These are phyloP conservation scores for Ochotona princeps DNA, from an alignment of 2,113 vertebrate species.

Conservation along the genomic window DNA sequence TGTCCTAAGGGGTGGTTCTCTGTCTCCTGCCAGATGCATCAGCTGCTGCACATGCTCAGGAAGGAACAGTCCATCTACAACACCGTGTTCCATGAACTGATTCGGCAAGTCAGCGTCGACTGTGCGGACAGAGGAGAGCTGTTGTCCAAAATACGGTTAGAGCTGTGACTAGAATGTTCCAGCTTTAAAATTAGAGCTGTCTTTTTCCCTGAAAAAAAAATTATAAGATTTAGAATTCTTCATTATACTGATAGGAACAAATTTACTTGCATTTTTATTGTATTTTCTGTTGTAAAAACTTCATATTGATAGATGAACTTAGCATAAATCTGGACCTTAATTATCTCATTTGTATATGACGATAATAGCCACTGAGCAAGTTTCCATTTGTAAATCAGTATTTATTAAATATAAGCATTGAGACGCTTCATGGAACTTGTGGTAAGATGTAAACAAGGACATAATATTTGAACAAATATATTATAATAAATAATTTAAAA, in stretches of 20 bases:
- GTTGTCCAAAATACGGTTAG: slow-evolving; percentile 93
- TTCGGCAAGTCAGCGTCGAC: slow-evolving; percentile 93
- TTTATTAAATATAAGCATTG: slow-evolving; percentile 1
- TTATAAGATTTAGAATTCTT: background rate
- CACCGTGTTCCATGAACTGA: slow-evolving; percentile 93
- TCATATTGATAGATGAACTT: background rate
- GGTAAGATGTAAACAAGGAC: slow-evolving; percentile 2
- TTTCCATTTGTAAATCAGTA: background rate
- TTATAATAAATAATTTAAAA: too few species aligned
- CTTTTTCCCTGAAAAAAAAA: too few species aligned
- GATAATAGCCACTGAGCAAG: background rate
- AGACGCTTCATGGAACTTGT: background rate
- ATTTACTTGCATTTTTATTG: background rate
- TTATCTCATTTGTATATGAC: slow-evolving; percentile 25
- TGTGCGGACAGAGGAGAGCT: slow-evolving; percentile 93
- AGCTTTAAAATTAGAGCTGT: background rate
- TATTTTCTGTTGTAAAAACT: background rate
- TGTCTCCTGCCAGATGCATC: slow-evolving; percentile 88
- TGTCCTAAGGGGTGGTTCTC: background rate
- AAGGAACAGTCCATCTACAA: slow-evolving; percentile 94
- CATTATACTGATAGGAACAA: slow-evolving; percentile 10
- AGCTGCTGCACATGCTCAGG: slow-evolving; percentile 88
- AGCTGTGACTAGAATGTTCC: background rate
- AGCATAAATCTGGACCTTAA: background rate
- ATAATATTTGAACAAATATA: background rate